A percentile compares a stretch with the other conserved stretches of the same genome.
Conservation (phyloP, 2,113 vertebrate genomes). For the Neolamprologus falcicula region DNA sequence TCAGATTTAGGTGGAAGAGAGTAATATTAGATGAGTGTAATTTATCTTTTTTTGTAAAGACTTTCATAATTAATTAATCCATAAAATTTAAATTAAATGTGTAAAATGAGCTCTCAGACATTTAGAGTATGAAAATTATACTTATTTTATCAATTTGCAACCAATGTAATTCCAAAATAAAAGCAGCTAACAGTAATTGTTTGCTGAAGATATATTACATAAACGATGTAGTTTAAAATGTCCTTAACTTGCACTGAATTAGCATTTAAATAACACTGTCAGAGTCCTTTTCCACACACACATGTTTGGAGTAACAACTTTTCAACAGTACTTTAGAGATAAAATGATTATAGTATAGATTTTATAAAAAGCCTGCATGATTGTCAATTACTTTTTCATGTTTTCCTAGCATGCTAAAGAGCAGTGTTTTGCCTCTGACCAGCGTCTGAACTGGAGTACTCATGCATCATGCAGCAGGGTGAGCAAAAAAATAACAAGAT, state of each 20-base stretch:
- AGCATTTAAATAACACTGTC: background rate
- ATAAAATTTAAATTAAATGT: background rate
- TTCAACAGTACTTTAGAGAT: background rate
- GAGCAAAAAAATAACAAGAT: background rate
- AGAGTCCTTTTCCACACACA: background rate
- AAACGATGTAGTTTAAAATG: accelerated
- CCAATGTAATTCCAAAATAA: background rate
- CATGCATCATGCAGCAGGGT: background rate
- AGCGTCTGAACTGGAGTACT: background rate
- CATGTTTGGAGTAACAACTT: background rate
- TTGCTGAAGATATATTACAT: background rate
- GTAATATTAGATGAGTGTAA: accelerated
- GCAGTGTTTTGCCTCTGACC: background rate
- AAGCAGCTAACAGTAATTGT: background rate
- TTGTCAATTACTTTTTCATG: background rate
- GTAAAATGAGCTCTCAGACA: too few relatives aligned
- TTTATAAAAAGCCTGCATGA: background rate
- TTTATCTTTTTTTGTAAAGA: background rate
- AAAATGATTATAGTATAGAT: background rate
- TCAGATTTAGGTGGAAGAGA: background rate
- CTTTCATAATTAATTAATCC: background rate
- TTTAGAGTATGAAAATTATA: background rate
- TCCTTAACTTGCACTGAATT: background rate
- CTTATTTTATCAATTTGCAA: background rate
- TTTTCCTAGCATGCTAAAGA: background rate